Evolutionary conservation across 2,797 vertebrate species (phyloP), one percentile per base, ranked within the genome.

Genomic region (Amphiprion clarkii): DNA sequence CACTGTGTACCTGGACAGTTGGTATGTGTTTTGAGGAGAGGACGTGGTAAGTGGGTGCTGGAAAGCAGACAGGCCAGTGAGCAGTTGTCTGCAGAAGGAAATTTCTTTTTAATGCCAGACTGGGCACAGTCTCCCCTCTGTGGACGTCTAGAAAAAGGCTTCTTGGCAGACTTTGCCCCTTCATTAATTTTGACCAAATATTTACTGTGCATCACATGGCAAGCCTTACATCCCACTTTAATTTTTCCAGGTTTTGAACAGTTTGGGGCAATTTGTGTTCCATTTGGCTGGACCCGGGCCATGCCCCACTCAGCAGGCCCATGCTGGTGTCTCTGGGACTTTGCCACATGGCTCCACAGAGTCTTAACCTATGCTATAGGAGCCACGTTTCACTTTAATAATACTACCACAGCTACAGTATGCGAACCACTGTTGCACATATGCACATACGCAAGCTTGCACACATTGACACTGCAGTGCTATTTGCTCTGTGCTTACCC

Each of bases 181-280:
- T 92, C 92, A 93, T 94, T 93, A 92, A 92, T 93, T 94, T 87
- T 92, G 88, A 93, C 92, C 90, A 91, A 90, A 94, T 93, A 94
- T 94, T 94, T 93, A 92, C 85, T 78, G 90, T 87, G 88, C 91
- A 89, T 92, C 87, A 85, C 88, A 87, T 88, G 90, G 90, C 87
- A 85, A 74, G 83, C 82, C 74, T 82, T 89, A 79, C 76, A 81
- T 84, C 88, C 90, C 83, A 27, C 76, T 88, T 76, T 81, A 40
- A 25, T 87, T 89, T 93, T 94, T 92, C 90, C 90, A 90, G 68
- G 76, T 87, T 87, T 87, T 64, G 82, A 85, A 85, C 85, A 78
- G 80, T 90, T 90, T 87, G 69, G 80, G 87, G 76, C 74, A 57
- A 88, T 91, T 89, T 88, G 57, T 79, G 86, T 89, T 93, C 89